These are phyloP conservation scores for Adineta ricciae DNA, from an alignment of 2,888 invertebrate genomes.

Conservation along the genomic window DNA sequence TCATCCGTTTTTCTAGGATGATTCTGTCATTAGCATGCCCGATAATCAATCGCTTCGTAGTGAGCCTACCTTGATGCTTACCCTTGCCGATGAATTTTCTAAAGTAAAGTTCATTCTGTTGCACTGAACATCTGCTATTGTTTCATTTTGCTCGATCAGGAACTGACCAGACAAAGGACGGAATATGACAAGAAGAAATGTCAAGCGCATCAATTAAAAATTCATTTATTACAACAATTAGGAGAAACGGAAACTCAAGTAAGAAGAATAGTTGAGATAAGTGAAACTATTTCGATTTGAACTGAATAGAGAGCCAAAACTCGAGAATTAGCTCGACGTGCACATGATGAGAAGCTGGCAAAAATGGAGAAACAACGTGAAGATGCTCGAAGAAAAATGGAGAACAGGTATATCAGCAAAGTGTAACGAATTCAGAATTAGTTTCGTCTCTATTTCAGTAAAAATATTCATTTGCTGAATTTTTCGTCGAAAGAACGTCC, in stretches of 20 bases:
- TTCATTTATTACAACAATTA: constrained; percentile 17
- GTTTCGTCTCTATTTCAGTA: background rate
- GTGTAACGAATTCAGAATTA: background rate
- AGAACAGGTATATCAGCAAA: background rate
- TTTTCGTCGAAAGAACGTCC: background rate
- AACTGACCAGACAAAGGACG: background rate
- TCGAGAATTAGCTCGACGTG: background rate
- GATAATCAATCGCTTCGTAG: background rate
- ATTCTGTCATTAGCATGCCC: background rate
- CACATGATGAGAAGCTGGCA: background rate
- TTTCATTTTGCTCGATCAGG: background rate
- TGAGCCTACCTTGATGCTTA: background rate
- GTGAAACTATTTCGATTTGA: background rate
- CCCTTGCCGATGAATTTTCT: background rate
- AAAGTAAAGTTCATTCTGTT: background rate
- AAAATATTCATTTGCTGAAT: background rate
- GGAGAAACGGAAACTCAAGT: background rate
- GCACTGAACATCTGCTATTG: background rate
- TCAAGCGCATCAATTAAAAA: background rate
- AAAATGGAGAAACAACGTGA: constrained; percentile 7
- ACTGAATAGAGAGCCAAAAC: background rate
- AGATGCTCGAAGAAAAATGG: constrained; percentile 17
- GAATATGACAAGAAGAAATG: constrained; percentile 1
- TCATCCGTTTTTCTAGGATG: background rate
- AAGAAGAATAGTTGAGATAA: background rate